Percentiles rank a stretch among this genome's conserved stretches.
Evolutionary conservation across 2,113 vertebrate genomes (phyloP).

Genomic region (Camelus dromedarius): DNA sequence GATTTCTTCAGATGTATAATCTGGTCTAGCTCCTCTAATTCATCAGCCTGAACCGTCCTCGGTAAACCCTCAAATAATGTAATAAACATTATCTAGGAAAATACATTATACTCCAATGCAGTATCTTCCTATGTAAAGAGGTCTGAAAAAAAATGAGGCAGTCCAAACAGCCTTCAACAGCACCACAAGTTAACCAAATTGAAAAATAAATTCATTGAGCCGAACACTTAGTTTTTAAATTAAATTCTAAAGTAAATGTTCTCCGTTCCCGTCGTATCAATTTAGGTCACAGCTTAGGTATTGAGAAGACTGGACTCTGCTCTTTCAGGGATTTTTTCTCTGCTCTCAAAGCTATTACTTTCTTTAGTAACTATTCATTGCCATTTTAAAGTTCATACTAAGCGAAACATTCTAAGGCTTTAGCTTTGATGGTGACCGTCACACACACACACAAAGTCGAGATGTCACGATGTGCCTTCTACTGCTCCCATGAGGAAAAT

Average conservation of each 20-base stretch:
- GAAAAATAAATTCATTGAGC: neutral
- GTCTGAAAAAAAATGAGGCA: constrained; percentile 44
- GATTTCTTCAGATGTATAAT: constrained; percentile 82
- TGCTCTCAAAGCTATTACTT: neutral
- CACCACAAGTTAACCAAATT: neutral
- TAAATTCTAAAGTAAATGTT: neutral
- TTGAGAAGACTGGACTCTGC: neutral
- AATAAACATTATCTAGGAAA: constrained; percentile 77
- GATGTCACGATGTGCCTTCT: neutral
- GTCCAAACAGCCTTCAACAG: constrained; percentile 2
- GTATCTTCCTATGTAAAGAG: constrained; percentile 56
- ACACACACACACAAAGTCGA: neutral
- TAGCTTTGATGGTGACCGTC: neutral
- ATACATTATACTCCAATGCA: constrained; percentile 62
- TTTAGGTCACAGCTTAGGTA: neutral
- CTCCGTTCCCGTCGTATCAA: neutral
- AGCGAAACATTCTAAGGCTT: neutral
- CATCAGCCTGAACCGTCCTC: constrained; percentile 72
- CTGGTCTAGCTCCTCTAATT: constrained; percentile 77
- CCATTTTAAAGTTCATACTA: neutral
- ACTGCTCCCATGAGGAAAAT: neutral
- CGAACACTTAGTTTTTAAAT: neutral
- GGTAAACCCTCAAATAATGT: constrained; percentile 78
- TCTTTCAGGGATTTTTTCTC: neutral
- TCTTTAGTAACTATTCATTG: neutral